Evolutionary conservation across 1,140 invertebrate species (phyloP).

Genomic region (Mesaphorura yosii): DNA sequence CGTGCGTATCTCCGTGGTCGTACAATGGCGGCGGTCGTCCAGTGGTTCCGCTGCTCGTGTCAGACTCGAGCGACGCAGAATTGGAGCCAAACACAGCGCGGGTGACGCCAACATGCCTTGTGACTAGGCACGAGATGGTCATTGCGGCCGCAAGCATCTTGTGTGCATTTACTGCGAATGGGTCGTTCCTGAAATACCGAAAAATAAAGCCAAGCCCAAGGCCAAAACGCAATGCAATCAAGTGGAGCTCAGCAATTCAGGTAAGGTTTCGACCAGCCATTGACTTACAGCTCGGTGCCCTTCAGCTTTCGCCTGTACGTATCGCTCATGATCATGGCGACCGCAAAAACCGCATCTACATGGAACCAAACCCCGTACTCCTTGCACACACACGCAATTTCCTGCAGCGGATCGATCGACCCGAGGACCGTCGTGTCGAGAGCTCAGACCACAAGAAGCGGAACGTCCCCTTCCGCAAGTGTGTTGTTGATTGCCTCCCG

Average conservation of each 20-base stretch:
- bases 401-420: slow-evolving; percentile 74
- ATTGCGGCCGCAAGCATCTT: slow-evolving; percentile 58
- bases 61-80: too few species aligned
- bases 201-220: background rate
- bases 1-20: slow-evolving; percentile 72
- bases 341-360: slow-evolving; percentile 89
- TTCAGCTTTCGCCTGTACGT: slow-evolving; percentile 62
- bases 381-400: slow-evolving; percentile 67
- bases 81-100: background rate
- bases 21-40: background rate
- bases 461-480: background rate
- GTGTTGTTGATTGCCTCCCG: background rate
- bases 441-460: slow-evolving; percentile 6
- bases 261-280: background rate
- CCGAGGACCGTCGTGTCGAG: slow-evolving; percentile 43
- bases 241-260: background rate
- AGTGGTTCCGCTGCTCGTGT: background rate
- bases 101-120: background rate
- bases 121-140: slow-evolving; percentile 16
- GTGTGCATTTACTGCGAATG: background rate
- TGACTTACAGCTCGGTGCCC: slow-evolving; percentile 48
- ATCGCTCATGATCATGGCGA: slow-evolving; percentile 69
- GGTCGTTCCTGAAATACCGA: background rate
- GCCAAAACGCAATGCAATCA: background rate
- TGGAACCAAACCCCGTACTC: slow-evolving; percentile 83